phyloP scores from a whole-genome alignment of 2,888 invertebrate genomes.

The Leucophora obtusa region DNA sequence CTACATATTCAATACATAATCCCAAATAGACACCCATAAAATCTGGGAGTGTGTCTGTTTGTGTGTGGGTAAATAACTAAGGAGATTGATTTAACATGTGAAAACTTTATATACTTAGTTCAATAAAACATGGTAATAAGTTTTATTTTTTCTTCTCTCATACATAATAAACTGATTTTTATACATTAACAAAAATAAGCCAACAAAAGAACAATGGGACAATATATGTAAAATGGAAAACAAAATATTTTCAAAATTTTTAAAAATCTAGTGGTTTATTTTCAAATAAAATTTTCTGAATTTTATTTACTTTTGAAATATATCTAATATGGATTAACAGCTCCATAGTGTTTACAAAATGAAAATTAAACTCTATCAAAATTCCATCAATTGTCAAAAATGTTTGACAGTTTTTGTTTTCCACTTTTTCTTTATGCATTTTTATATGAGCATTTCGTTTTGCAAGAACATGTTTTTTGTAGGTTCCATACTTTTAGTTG shows the following conservation, averaged over 20 bases:
- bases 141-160: background rate
- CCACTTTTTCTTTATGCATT: too few relatives aligned
- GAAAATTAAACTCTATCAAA: too few relatives aligned
- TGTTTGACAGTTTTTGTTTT: too few relatives aligned
- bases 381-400: too few relatives aligned
- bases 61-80: background rate
- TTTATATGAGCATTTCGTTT: too few relatives aligned
- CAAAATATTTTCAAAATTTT: too few relatives aligned
- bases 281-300: too few relatives aligned
- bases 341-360: too few relatives aligned
- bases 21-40: background rate
- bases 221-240: too few relatives aligned
- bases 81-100: conserved; percentile 33
- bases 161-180: background rate
- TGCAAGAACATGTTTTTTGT: background rate
- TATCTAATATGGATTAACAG: too few relatives aligned
- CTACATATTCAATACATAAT: background rate
- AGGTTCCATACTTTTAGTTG: background rate
- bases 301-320: too few relatives aligned
- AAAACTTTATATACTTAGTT: background rate
- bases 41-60: background rate
- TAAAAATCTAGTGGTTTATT: too few relatives aligned
- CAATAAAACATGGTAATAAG: conserved; percentile 28
- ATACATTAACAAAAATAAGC: background rate
- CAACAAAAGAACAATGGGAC: background rate